phyloP scores from a whole-genome alignment of 2,888 invertebrate species.

The Lymantria monacha region DNA sequence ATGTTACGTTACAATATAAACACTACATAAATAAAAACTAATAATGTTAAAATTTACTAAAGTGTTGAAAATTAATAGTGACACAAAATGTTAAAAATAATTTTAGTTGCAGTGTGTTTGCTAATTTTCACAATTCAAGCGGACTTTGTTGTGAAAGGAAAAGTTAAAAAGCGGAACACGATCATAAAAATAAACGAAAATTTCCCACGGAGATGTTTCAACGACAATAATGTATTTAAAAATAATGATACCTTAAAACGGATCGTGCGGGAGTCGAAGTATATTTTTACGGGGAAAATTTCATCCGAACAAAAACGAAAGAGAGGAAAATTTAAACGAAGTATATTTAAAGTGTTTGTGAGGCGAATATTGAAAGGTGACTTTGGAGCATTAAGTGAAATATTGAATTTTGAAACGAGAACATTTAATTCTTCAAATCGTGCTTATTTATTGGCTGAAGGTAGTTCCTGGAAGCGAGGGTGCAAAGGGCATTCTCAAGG shows the following conservation, averaged over 20 bases:
- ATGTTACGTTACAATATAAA: slow-evolving; percentile 6
- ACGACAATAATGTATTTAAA: slow-evolving; percentile 67
- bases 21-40: slow-evolving; percentile 6
- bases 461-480: slow-evolving; percentile 45
- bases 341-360: slow-evolving; percentile 73
- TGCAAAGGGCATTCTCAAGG: slow-evolving; percentile 49
- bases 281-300: slow-evolving; percentile 79
- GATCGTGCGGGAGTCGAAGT: slow-evolving; percentile 66
- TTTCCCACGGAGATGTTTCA: slow-evolving; percentile 58
- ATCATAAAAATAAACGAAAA: slow-evolving; percentile 66
- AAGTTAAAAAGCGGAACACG: slow-evolving; percentile 73
- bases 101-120: slow-evolving; percentile 42
- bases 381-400: slow-evolving; percentile 65
- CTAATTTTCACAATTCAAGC: slow-evolving; percentile 51
- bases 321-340: slow-evolving; percentile 54
- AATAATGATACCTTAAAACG: slow-evolving; percentile 65
- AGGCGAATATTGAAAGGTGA: slow-evolving; percentile 74
- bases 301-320: slow-evolving; percentile 60
- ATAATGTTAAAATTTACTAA: slow-evolving; percentile 20
- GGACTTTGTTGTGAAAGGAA: slow-evolving; percentile 65
- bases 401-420: slow-evolving; percentile 70
- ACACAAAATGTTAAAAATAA: slow-evolving; percentile 55
- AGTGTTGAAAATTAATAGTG: slow-evolving; percentile 27
- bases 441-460: slow-evolving; percentile 66
- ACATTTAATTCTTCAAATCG: slow-evolving; percentile 68